Conservation (phyloP, 2,797 vertebrate genomes). For the Phoeniculus purpureus region DNA sequence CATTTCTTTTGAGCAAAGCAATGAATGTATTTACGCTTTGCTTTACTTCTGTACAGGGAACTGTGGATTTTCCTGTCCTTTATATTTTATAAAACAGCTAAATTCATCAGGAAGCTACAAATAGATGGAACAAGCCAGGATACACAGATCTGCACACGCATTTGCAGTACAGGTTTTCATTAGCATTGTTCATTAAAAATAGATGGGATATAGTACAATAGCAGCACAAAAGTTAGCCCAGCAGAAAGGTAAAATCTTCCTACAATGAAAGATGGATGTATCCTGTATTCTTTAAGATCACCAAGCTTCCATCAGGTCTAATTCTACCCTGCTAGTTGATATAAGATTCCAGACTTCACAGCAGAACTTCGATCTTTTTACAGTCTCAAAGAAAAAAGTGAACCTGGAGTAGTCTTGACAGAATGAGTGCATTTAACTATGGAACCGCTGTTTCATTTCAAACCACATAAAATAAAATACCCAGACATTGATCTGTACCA, state of each 20-base stretch:
- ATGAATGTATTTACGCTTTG: conserved; percentile 72
- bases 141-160: not conserved
- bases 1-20: conserved; percentile 70
- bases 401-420: conserved; percentile 5
- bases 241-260: not conserved
- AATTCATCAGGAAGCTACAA: conserved; percentile 31
- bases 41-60: conserved; percentile 14
- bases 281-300: conserved; percentile 55
- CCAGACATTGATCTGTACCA: not conserved
- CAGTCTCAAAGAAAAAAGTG: not conserved
- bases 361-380: conserved; percentile 5
- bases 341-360: conserved; percentile 1
- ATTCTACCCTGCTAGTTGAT: not conserved
- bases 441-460: not conserved
- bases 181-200: conserved; percentile 1
- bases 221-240: not conserved
- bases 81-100: conserved; percentile 15
- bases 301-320: not conserved
- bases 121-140: not conserved
- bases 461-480: not conserved
- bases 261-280: conserved; percentile 22
- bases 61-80: conserved; percentile 36
- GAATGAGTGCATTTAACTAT: not conserved
- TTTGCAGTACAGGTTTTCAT: not conserved
- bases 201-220: not conserved